A percentile compares a stretch with the other conserved stretches of the same genome.
These are phyloP conservation scores for Diadema setosum DNA, from an alignment of 35 echinoderm and acorn worm genomes.

Conservation along the genomic window DNA sequence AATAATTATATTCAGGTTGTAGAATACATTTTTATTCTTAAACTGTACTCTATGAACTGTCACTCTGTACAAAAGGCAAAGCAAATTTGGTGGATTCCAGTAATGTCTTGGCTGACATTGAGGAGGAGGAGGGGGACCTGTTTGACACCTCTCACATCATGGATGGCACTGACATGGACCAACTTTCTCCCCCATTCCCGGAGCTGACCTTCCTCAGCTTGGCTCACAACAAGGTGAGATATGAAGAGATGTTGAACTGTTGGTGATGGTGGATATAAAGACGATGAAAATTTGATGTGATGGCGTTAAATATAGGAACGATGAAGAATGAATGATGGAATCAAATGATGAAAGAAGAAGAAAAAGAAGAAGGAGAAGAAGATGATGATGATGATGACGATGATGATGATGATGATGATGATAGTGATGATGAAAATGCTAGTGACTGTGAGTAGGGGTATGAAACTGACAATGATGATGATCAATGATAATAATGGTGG, in stretches of 20 bases:
- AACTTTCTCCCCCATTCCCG: conserved; percentile 76
- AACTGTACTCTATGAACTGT: no score
- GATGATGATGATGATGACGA: background rate
- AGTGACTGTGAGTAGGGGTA: background rate
- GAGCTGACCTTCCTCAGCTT: conserved; percentile 75
- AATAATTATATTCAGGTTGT: no score
- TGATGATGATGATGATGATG: background rate
- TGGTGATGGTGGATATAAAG: background rate
- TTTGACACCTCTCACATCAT: background rate
- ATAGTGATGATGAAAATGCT: background rate
- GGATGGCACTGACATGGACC: background rate
- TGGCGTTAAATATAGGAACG: background rate
- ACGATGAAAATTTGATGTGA: background rate
- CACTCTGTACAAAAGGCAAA: no score
- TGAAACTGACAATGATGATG: background rate
- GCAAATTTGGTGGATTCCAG: no score
- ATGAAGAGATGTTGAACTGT: background rate
- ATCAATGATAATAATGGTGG: background rate
- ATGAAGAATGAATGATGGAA: background rate
- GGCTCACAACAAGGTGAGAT: conserved; percentile 71
- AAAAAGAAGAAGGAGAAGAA: background rate
- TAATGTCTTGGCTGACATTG: conserved; percentile 14
- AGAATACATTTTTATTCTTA: no score
- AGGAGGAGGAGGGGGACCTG: conserved; percentile 26
- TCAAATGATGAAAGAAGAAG: background rate